Base-by-base conservation (phyloP, 2,797 vertebrate genomes). In the Eulemur rubriventer region DNA sequence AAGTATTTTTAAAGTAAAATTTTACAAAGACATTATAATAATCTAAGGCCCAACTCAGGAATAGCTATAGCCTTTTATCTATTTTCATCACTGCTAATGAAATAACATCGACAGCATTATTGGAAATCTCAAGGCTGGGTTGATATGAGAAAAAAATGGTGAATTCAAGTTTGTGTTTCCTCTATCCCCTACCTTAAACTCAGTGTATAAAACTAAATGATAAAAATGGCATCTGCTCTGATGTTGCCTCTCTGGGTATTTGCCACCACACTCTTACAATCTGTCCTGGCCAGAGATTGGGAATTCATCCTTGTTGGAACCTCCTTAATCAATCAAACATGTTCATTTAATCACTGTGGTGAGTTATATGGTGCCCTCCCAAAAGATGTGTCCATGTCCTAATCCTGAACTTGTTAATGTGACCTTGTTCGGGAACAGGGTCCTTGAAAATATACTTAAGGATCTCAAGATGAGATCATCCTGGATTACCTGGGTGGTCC, bases 1-100 rank as follows among this genome's bases (percentile, higher is more conserved):
- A 86, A 89, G 52, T 90, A 67, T 86, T 93, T 87, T 87, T 50
- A 80, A 95, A 85, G 38, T 48, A 82, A 96, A 80, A 52, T 59
- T 87, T 92, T 79, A 43, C 57, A 95, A 87, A 80, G 35, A 92
- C 43, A 20, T 88, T 67, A 69, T 26, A 89, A 89, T 80, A 78
- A 85, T 48, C 61, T 43, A 72, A 91, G 20, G 12, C 43, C 46
- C 28, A 75, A 79, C 41, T 65, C 57, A 75, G 24, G 26, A 43
- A 43, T 48, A 78, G 2, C 33, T 80, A 16, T 81, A 79, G 48
- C 11, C 48, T 78, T 84, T 84, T 50, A 41, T 59, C 52, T 94
- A 6, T 75, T 94, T 76, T 91, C 28, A 35, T 26, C 33, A 61
- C 30, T 78, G 16, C 35, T 84, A 38, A 48, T 26, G 73, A 57